phyloP scores from a whole-genome alignment of 2,113 vertebrate species.

The Stictonetta naevosa region DNA sequence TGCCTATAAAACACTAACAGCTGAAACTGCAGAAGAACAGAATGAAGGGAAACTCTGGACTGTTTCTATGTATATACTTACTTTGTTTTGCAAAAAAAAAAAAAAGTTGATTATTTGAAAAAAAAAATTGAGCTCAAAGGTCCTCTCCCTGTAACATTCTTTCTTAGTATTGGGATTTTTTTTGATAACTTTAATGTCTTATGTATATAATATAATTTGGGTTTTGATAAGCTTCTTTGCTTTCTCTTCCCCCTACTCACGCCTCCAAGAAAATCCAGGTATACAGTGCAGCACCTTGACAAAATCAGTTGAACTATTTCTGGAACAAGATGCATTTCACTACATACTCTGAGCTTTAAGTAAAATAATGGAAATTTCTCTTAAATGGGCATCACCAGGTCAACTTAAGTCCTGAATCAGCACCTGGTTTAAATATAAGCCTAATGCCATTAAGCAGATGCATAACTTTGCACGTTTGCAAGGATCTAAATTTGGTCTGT shows the following conservation, averaged over 20 bases:
- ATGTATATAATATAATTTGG: neutral
- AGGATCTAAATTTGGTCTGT: neutral
- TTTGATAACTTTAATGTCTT: neutral
- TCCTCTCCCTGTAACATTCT: neutral
- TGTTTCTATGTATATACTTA: neutral
- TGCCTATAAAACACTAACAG: neutral
- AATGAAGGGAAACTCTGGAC: neutral
- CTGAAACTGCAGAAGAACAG: neutral
- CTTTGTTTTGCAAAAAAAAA: neutral
- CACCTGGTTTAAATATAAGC: neutral
- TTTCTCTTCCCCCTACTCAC: neutral
- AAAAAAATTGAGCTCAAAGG: neutral
- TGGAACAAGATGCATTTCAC: neutral
- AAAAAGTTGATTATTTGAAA: neutral
- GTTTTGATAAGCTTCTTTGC: neutral
- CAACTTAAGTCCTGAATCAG: neutral
- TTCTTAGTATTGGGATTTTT: neutral
- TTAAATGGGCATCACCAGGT: neutral
- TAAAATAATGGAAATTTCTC: neutral
- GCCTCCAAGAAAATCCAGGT: neutral
- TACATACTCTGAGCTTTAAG: neutral
- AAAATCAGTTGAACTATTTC: conserved; percentile 13
- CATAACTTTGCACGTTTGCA: neutral
- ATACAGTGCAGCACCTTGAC: neutral
- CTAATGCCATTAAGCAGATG: neutral